These are phyloP conservation scores for Archaeoteleia sp. DNA, from an alignment of 2,888 invertebrate species.

Conservation along the genomic window DNA sequence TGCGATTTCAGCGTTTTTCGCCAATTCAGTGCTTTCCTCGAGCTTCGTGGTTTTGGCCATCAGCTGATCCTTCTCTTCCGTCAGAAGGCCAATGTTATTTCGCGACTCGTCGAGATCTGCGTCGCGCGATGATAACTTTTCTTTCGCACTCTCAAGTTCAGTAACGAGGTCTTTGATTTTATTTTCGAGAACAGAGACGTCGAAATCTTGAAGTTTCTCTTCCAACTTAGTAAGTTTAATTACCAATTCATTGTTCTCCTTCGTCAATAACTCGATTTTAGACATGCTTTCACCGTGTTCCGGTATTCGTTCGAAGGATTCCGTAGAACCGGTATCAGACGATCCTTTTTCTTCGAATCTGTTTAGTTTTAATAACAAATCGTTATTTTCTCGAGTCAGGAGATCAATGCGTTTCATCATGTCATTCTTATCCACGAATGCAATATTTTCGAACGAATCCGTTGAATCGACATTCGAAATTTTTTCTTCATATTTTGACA, in stretches of 20 bases:
- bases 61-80: conserved; percentile 72
- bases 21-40: too few relatives aligned
- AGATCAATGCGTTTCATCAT: conserved; percentile 66
- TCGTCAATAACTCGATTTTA: conserved; percentile 63
- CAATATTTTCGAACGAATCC: conserved; percentile 69
- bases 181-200: conserved; percentile 26
- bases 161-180: conserved; percentile 37
- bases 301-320: conserved; percentile 71
- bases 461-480: conserved; percentile 61
- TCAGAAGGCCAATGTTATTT: conserved; percentile 50
- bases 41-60: conserved; percentile 42
- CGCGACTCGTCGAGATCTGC: conserved; percentile 51
- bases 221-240: conserved; percentile 67
- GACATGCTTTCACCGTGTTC: conserved; percentile 60
- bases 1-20: too few relatives aligned
- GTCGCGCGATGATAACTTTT: conserved; percentile 39
- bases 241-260: conserved; percentile 68
- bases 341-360: conserved; percentile 70
- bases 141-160: conserved; percentile 59
- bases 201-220: conserved; percentile 59
- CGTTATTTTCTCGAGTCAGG: conserved; percentile 66
- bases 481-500: conserved; percentile 59
- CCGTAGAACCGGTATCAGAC: conserved; percentile 70
- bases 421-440: conserved; percentile 63
- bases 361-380: conserved; percentile 63